Evolutionary conservation across 2,888 invertebrate species (phyloP).

Genomic region (Resseliella maxima): DNA sequence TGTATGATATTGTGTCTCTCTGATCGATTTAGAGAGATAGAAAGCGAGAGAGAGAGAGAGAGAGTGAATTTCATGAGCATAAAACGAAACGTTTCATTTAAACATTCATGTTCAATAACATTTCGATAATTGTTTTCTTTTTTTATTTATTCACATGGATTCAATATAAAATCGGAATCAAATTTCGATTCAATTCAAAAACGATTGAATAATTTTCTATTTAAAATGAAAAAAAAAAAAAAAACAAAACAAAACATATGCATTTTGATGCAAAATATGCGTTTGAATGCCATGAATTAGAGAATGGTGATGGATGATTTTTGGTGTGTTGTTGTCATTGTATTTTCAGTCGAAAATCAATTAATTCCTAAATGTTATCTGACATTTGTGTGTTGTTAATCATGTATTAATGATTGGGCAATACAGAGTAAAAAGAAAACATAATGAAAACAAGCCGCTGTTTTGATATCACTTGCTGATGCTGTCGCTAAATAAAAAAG

Average conservation of each 20-base stretch:
- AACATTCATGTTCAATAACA: conserved; percentile 22
- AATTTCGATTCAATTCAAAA: neutral
- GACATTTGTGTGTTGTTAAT: conserved; percentile 27
- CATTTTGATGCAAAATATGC: too few relatives aligned
- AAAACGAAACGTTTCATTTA: neutral
- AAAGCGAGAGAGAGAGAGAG: too few relatives aligned
- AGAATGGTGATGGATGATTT: conserved; percentile 32
- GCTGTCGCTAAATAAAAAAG: neutral
- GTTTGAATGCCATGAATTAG: conserved; percentile 13
- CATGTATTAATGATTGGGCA: conserved; percentile 44
- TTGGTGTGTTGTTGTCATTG: neutral
- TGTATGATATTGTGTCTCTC: neutral
- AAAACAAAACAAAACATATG: too few relatives aligned
- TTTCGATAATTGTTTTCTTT: conserved; percentile 2
- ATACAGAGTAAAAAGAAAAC: neutral
- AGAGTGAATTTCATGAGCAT: conserved; percentile 39
- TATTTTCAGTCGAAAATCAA: neutral
- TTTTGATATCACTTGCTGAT: neutral
- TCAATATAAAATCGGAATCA: neutral
- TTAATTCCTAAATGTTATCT: conserved; percentile 1
- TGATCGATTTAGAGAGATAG: too few relatives aligned
- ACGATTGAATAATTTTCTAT: neutral
- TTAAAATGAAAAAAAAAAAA: neutral
- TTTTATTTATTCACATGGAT: neutral
- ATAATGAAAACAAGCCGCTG: conserved; percentile 23